Evolutionary conservation across 2,113 vertebrate genomes (phyloP), one percentile per base, ranked within the genome.

Genomic region (Phalacrocorax aristotelis): DNA sequence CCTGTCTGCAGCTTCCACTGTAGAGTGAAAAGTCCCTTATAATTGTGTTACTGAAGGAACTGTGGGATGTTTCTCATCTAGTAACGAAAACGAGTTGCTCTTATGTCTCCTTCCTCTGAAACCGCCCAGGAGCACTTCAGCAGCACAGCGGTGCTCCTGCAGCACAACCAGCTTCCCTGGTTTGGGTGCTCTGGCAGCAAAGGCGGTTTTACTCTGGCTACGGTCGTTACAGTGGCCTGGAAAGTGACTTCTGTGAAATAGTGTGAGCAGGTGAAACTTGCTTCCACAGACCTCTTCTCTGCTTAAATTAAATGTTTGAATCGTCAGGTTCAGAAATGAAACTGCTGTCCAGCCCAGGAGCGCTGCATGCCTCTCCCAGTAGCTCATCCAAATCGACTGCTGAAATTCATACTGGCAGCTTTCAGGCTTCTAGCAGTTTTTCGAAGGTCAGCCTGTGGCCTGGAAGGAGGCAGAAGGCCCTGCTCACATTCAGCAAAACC

Each of bases 211-310:
- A 5, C n/a, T 32, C 52, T 22, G 54, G 34, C 19, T 11, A 0
- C 14, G 5, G 38, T 7, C 10, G 0, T 23, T 9, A 9, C 10
- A 9, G 34, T 5, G 25, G 5, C 1, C 0, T 7, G 22, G 9
- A 4, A 38, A 52, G 57, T 5, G 23, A 38, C 26, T 61, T 51
- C 14, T 38, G 25, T 32, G 15, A 14, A 34, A 17, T 8, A 9
- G 34, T 1, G 9, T 9, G 46, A 46, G 40, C 1, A 1, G 17
- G 21, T 46, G 49, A 19, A 32, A 44, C 7, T 60, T 29, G 10
- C 38, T 44, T 51, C 54, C 40, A 8, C n/a, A 23, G 55, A 13
- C 7, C 32, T 55, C 36, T n/a, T 14, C 42, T 70, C 68, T 23
- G 29, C 49, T 52, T 26, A 17, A 36, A 48, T 46, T 22, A 27